Percentiles rank a stretch among this genome's conserved stretches.
Conservation (phyloP, 2,113 vertebrate species). For the Ptilorrhoa leucosticta region DNA sequence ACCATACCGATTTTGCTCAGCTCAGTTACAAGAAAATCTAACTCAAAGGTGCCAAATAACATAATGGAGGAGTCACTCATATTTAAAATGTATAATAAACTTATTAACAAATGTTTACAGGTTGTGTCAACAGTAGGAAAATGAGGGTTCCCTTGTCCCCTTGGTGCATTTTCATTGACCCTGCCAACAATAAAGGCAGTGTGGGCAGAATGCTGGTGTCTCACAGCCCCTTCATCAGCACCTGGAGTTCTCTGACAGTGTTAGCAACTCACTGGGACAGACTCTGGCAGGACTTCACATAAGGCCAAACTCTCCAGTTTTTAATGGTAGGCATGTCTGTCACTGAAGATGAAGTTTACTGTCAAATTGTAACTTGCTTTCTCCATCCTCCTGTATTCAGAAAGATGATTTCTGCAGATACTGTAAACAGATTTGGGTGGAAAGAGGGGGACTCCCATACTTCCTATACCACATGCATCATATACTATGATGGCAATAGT, state of each 20-base stretch:
- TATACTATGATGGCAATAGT: neutral
- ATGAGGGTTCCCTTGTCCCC: neutral
- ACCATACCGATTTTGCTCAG: conserved; percentile 1
- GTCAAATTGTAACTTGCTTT: neutral
- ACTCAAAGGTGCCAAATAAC: neutral
- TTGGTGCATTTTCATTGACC: neutral
- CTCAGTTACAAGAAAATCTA: neutral
- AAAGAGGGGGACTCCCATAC: neutral
- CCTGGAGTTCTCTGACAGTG: neutral
- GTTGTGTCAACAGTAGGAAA: neutral
- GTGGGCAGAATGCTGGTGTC: neutral
- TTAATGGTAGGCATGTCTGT: neutral
- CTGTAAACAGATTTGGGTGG: neutral
- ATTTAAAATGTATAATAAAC: neutral
- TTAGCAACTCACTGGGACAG: neutral
- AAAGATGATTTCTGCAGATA: neutral
- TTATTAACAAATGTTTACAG: neutral
- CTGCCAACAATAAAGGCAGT: neutral
- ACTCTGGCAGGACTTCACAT: neutral
- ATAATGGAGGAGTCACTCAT: neutral
- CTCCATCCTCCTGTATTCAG: neutral
- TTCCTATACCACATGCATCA: neutral
- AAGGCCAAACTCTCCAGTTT: neutral
- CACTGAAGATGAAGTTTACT: neutral
- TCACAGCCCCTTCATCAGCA: neutral